Conservation (phyloP, 2,113 vertebrate genomes). For the Pyrgilauda ruficollis region DNA sequence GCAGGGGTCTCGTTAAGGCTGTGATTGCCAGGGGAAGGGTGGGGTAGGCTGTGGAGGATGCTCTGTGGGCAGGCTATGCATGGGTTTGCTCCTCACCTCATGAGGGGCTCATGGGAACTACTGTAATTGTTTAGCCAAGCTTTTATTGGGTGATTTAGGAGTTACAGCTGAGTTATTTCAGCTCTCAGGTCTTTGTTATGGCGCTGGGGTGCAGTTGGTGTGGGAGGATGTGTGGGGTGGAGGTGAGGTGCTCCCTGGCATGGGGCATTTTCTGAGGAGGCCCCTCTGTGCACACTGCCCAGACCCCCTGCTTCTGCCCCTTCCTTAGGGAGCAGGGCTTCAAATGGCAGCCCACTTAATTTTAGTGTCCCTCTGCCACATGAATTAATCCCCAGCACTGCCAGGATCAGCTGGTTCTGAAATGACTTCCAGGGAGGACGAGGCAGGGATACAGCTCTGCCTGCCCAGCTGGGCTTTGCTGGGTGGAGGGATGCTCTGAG, state of each 20-base stretch:
- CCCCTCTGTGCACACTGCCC: fast-evolving
- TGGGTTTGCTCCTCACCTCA: neutral
- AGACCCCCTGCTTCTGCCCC: too few species aligned
- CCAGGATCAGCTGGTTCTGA: neutral
- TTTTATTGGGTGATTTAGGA: neutral
- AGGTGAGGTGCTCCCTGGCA: neutral
- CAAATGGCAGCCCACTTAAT: neutral
- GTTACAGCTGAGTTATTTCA: neutral
- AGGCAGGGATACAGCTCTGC: neutral
- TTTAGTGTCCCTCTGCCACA: neutral
- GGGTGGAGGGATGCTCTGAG: fast-evolving
- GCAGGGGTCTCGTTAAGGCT: neutral
- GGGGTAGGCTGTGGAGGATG: neutral
- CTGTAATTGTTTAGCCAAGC: neutral
- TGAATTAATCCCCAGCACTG: neutral
- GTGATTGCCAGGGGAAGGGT: neutral
- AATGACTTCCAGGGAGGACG: neutral
- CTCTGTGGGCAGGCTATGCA: neutral
- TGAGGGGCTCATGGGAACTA: neutral
- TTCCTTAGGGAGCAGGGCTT: neutral
- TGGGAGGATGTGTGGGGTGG: neutral
- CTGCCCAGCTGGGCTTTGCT: neutral
- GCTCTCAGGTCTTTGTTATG: neutral
- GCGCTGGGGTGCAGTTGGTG: neutral
- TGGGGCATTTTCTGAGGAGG: neutral